Evolutionary conservation across 2,888 invertebrate genomes (phyloP).

Genomic region (Caenorhabditis zanzibari): DNA sequence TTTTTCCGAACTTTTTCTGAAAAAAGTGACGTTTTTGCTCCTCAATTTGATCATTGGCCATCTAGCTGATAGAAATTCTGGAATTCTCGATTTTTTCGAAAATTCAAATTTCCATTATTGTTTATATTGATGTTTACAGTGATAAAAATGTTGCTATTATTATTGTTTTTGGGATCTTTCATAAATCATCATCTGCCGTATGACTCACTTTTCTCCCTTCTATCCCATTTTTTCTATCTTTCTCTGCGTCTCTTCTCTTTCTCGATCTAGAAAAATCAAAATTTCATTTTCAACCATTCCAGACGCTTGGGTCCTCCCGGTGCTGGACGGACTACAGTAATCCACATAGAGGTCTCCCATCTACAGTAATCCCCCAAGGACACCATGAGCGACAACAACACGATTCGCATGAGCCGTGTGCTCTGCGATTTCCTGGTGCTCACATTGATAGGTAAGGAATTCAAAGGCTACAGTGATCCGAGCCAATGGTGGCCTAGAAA

Average conservation of each 20-base stretch:
- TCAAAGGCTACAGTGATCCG: too few relatives aligned
- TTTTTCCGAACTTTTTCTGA: too few relatives aligned
- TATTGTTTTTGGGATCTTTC: not conserved
- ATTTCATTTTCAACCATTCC: slow-evolving; percentile 2
- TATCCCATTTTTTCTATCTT: not conserved
- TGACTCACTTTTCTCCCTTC: not conserved
- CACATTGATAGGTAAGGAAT: slow-evolving; percentile 77
- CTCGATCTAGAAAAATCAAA: not conserved
- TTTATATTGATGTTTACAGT: too few relatives aligned
- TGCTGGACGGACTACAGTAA: not conserved
- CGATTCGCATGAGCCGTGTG: slow-evolving; percentile 78
- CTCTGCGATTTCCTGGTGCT: slow-evolving; percentile 82
- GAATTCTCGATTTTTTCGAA: too few relatives aligned
- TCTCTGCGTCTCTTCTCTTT: not conserved
- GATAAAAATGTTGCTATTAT: too few relatives aligned
- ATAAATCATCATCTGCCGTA: too few relatives aligned
- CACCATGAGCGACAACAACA: slow-evolving; percentile 69
- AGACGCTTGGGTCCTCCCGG: slow-evolving; percentile 15
- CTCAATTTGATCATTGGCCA: too few relatives aligned
- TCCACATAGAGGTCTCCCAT: not conserved
- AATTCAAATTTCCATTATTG: too few relatives aligned
- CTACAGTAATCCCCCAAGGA: too few relatives aligned
- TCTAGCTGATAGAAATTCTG: too few relatives aligned
- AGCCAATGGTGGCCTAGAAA: not conserved
- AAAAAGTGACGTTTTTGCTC: too few relatives aligned